phyloP scores from a whole-genome alignment of 2,797 vertebrate species.

The Tokudaia muenninki region DNA sequence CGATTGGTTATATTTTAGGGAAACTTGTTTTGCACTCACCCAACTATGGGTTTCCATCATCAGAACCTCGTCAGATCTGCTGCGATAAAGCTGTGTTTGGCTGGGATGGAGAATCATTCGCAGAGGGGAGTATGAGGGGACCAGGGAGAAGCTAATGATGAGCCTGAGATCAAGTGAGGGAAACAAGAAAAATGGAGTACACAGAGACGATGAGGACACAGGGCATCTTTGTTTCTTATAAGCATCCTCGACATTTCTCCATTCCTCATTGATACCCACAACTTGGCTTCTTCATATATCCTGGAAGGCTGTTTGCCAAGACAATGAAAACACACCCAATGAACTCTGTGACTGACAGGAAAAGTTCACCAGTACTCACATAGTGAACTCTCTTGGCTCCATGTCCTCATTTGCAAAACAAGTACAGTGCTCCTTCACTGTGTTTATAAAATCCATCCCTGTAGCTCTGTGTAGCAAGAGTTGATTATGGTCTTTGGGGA shows the following conservation, averaged over 20 bases:
- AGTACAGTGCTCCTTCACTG: not conserved
- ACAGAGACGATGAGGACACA: not conserved
- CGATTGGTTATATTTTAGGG: not conserved
- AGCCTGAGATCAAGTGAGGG: not conserved
- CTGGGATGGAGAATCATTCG: not conserved
- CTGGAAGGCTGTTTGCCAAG: not conserved
- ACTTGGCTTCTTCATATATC: not conserved
- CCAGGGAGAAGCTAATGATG: not conserved
- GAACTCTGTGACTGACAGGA: not conserved
- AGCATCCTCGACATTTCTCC: not conserved
- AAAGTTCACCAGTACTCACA: not conserved
- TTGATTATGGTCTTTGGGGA: not conserved
- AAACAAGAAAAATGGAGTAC: not conserved
- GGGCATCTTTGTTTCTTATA: not conserved
- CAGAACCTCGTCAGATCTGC: not conserved
- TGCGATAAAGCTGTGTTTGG: not conserved
- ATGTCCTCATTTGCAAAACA: slow-evolving; percentile 29
- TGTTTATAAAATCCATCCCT: not conserved
- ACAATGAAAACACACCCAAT: not conserved
- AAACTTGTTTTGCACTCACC: not conserved
- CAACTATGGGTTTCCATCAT: not conserved
- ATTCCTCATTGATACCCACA: not conserved
- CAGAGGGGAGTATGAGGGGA: not conserved
- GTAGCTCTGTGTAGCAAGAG: not conserved
- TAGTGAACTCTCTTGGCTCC: not conserved